phyloP scores from a whole-genome alignment of 2,888 invertebrate species.

The Cephus rjabovi region DNA sequence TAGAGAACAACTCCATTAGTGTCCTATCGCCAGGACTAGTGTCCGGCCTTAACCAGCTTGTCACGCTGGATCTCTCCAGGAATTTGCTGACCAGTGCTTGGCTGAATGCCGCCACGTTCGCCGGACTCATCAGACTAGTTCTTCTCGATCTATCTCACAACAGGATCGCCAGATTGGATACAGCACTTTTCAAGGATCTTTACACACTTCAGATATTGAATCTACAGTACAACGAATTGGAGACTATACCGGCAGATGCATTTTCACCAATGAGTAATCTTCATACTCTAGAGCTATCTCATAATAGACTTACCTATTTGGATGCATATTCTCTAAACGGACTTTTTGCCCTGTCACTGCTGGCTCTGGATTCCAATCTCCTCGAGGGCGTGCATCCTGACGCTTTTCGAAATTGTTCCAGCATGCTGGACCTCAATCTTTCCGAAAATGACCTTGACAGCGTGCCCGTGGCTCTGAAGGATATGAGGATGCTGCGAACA shows the following conservation, averaged over 20 bases:
- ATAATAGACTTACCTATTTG: constrained; percentile 86
- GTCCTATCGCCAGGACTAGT: constrained; percentile 87
- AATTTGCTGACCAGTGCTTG: constrained; percentile 89
- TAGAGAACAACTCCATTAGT: constrained; percentile 92
- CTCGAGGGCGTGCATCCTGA: constrained; percentile 87
- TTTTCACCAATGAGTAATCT: constrained; percentile 93
- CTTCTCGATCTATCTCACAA: constrained; percentile 89
- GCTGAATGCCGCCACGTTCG: constrained; percentile 87
- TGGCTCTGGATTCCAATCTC: constrained; percentile 88
- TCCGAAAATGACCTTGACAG: constrained; percentile 86
- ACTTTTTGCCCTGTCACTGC: constrained; percentile 84
- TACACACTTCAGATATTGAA: constrained; percentile 91
- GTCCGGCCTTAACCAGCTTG: constrained; percentile 85
- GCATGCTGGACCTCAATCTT: constrained; percentile 89
- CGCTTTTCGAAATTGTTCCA: constrained; percentile 91
- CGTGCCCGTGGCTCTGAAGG: constrained; percentile 84
- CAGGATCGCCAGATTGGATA: constrained; percentile 82
- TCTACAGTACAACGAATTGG: constrained; percentile 85
- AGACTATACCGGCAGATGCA: constrained; percentile 86
- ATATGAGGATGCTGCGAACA: constrained; percentile 87
- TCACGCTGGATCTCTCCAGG: constrained; percentile 85
- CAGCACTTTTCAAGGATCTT: constrained; percentile 86
- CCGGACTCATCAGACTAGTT: constrained; percentile 88
- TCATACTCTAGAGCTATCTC: constrained; percentile 87
- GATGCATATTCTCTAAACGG: constrained; percentile 90